Percentiles rank a stretch among this genome's conserved stretches.
Evolutionary conservation across 2,113 vertebrate genomes (phyloP).

Genomic region (Eulacestoma nigropectus): DNA sequence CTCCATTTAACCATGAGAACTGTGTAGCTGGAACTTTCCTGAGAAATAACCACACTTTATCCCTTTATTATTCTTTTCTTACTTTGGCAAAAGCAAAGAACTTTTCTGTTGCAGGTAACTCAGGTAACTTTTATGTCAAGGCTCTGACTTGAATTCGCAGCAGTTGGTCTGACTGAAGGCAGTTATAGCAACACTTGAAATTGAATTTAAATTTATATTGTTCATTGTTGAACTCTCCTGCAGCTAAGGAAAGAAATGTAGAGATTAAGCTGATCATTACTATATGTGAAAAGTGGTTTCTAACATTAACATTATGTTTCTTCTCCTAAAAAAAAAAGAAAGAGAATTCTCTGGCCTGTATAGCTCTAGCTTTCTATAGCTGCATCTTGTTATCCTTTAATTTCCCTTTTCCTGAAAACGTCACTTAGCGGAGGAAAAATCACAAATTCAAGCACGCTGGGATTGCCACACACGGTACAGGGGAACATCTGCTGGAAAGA

Average conservation of each 20-base stretch:
- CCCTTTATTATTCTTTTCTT: not conserved
- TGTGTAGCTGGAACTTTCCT: not conserved
- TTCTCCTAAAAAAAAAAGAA: not conserved
- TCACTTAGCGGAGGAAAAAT: not conserved
- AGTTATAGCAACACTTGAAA: not conserved
- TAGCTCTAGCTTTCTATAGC: not conserved
- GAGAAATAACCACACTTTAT: not conserved
- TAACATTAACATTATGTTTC: not conserved
- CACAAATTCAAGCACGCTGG: not conserved
- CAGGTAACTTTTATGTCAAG: conserved; percentile 8
- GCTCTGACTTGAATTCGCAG: not conserved
- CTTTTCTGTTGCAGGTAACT: not conserved
- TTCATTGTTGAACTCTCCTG: not conserved
- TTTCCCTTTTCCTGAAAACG: not conserved
- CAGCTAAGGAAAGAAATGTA: not conserved
- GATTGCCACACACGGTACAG: not conserved
- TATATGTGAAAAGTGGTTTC: conserved; percentile 12
- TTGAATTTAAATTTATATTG: conserved; percentile 30
- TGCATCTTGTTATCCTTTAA: not conserved
- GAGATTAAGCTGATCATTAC: not conserved
- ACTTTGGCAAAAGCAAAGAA: not conserved
- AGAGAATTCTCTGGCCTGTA: not conserved
- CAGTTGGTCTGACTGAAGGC: conserved; percentile 36
- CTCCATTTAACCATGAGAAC: not conserved
- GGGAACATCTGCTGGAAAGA: not conserved